Evolutionary conservation across 1,140 invertebrate genomes (phyloP).

Genomic region (Lepidostoma basale): DNA sequence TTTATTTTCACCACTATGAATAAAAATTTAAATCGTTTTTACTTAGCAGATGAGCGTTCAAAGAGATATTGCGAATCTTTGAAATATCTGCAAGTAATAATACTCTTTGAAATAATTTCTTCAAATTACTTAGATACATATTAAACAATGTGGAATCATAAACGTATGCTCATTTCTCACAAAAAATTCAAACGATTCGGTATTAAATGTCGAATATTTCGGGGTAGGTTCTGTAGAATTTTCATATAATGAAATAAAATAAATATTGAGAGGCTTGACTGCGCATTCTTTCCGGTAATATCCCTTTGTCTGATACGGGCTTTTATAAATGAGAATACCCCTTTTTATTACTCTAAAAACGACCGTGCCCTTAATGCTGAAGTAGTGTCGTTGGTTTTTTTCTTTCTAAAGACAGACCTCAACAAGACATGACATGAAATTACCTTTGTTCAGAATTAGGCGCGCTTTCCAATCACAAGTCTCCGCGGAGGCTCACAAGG

Average conservation of each 20-base stretch:
- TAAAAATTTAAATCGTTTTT: background rate
- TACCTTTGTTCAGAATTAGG: conserved; percentile 43
- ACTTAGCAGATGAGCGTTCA: background rate
- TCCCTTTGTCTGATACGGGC: background rate
- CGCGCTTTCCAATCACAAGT: conserved; percentile 40
- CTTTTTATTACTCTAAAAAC: conserved; percentile 19
- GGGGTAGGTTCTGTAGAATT: no score
- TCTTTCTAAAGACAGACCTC: conserved; percentile 34
- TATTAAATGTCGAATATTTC: no score
- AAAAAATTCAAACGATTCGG: no score
- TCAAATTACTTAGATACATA: background rate
- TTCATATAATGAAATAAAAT: background rate
- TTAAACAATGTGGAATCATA: no score
- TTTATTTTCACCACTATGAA: background rate
- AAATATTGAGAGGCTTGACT: background rate
- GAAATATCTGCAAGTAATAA: background rate
- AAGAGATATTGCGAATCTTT: background rate
- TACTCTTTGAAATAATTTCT: background rate
- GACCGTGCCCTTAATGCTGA: conserved; percentile 1
- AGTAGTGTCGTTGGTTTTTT: conserved; percentile 2
- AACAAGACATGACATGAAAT: conserved; percentile 32
- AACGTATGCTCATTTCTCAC: no score
- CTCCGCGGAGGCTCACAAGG: conserved; percentile 38
- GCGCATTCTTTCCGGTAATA: background rate
- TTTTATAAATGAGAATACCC: background rate